Evolutionary conservation across 2,797 vertebrate species (phyloP).

Genomic region (Tragelaphus eurycerus): DNA sequence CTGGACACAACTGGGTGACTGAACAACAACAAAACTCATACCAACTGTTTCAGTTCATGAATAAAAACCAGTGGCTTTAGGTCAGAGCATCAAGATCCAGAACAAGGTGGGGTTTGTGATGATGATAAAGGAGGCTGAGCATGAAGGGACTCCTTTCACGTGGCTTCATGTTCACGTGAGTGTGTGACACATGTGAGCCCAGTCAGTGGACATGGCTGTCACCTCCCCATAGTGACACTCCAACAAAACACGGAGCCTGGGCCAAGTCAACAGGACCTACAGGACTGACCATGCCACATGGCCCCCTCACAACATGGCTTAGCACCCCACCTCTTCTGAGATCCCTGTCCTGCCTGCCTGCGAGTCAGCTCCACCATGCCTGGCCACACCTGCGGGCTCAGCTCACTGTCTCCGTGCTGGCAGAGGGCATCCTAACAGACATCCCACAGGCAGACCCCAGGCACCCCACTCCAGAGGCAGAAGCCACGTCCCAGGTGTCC

Average conservation of each 20-base stretch:
- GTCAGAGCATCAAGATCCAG: neutral
- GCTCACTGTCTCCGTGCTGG: neutral
- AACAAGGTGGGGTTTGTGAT: neutral
- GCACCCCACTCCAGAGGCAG: neutral
- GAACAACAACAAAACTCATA: neutral
- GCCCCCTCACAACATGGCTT: neutral
- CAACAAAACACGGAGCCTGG: neutral
- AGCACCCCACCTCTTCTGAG: neutral
- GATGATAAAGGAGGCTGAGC: neutral
- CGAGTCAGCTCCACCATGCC: rapidly evolving
- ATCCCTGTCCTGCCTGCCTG: neutral
- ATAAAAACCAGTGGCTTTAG: neutral
- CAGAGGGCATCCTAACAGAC: neutral
- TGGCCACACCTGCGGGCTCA: neutral
- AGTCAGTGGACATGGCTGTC: neutral
- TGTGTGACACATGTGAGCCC: neutral
- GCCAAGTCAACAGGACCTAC: neutral
- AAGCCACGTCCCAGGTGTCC: neutral
- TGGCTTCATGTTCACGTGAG: neutral
- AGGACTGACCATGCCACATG: neutral
- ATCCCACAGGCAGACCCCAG: neutral
- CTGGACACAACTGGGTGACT: neutral
- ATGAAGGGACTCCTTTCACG: neutral
- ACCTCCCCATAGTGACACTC: rapidly evolving
- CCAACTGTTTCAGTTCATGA: neutral